A percentile compares a stretch with the other conserved stretches of the same genome.
Evolutionary conservation across 2,888 invertebrate genomes (phyloP).

Genomic region (Cylindroiulus punctatus): DNA sequence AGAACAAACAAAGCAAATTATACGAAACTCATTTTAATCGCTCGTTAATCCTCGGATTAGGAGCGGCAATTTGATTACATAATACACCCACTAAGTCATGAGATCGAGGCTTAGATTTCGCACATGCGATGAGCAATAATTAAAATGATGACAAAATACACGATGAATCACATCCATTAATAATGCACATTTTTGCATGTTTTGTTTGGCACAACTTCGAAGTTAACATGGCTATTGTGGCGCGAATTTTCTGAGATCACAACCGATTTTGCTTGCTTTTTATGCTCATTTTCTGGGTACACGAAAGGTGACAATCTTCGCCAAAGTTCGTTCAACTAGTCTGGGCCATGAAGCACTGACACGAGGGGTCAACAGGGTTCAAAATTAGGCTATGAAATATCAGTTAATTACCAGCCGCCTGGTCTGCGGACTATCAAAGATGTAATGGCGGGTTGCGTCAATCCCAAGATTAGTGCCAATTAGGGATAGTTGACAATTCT

Average conservation of each 20-base stretch:
- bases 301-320: background rate
- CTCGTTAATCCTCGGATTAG: background rate
- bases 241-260: too few relatives aligned
- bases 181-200: background rate
- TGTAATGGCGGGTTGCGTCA: background rate
- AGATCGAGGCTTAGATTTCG: background rate
- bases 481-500: background rate
- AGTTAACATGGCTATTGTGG: background rate
- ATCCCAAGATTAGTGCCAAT: background rate
- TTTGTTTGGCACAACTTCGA: background rate
- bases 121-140: background rate
- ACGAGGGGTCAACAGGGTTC: background rate
- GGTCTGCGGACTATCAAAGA: background rate
- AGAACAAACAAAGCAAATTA: background rate
- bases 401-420: background rate
- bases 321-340: background rate
- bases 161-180: background rate
- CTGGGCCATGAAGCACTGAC: background rate
- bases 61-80: background rate
- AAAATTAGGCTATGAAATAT: slow-evolving; percentile 8
- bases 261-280: too few relatives aligned
- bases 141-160: background rate
- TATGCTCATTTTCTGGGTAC: too few relatives aligned
- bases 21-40: slow-evolving; percentile 10
- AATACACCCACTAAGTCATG: slow-evolving; percentile 7